Percentiles rank a stretch among this genome's conserved stretches.
Conservation (phyloP, 2,797 vertebrate genomes). For the Sebastes hubbsi region DNA sequence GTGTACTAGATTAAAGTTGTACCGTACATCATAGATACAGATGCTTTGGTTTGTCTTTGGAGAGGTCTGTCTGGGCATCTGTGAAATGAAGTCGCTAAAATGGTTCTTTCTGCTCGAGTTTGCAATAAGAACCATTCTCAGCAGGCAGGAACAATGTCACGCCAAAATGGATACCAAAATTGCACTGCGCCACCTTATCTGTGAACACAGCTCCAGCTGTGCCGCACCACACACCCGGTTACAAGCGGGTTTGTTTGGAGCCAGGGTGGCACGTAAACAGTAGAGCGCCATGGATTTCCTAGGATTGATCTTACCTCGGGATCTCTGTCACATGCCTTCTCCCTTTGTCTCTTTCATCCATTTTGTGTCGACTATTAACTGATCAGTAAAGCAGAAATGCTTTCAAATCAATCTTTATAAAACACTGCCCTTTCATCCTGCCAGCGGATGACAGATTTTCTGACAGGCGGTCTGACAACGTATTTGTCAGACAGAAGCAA, state of each 20-base stretch:
- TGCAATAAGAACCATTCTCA: neutral
- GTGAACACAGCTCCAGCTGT: slow-evolving; percentile 5
- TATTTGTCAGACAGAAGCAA: slow-evolving; percentile 30
- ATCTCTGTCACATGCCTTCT: slow-evolving; percentile 9
- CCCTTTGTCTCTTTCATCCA: slow-evolving; percentile 8
- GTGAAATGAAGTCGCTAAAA: neutral
- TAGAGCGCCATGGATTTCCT: neutral
- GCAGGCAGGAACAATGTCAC: neutral
- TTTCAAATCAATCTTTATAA: slow-evolving; percentile 36
- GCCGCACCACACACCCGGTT: neutral
- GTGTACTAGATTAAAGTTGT: neutral
- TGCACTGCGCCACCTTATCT: neutral
- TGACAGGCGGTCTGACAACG: slow-evolving; percentile 15
- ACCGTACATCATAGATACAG: neutral
- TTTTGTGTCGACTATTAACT: slow-evolving; percentile 26
- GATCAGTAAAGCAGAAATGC: slow-evolving; percentile 19
- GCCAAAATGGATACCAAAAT: slow-evolving; percentile 1
- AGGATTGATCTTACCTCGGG: slow-evolving; percentile 5
- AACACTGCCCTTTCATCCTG: slow-evolving; percentile 28
- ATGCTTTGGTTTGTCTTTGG: neutral
- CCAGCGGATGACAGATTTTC: slow-evolving; percentile 15
- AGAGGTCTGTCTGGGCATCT: neutral
- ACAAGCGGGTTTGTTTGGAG: neutral
- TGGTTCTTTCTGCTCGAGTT: neutral
- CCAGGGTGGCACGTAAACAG: neutral